Evolutionary conservation across 2,888 invertebrate species (phyloP).

Genomic region (Orthonevra nobilis): DNA sequence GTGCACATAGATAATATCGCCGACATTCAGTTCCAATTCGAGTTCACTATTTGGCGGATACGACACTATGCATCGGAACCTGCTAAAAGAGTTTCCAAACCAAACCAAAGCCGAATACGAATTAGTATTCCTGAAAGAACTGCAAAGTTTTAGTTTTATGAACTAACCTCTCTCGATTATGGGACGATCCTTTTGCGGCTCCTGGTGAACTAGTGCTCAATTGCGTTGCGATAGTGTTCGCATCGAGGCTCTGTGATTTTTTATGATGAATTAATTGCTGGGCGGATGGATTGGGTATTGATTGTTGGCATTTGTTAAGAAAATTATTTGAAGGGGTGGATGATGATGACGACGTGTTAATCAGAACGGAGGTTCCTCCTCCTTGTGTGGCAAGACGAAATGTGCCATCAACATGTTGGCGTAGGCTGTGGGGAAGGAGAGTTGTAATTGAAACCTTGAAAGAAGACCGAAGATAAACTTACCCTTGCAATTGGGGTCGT

Average conservation of each 20-base stretch:
- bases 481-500: conserved; percentile 80
- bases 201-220: conserved; percentile 66
- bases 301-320: conserved; percentile 60
- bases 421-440: conserved; percentile 23
- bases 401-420: conserved; percentile 59
- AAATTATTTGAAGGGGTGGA: conserved; percentile 53
- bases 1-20: conserved; percentile 94
- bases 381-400: conserved; percentile 58
- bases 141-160: conserved; percentile 27
- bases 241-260: conserved; percentile 92
- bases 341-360: conserved; percentile 68
- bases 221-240: conserved; percentile 80
- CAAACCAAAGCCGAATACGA: conserved; percentile 23
- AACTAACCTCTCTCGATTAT: conserved; percentile 79
- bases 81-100: conserved; percentile 72
- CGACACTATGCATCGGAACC: conserved; percentile 95
- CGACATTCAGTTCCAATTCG: conserved; percentile 93
- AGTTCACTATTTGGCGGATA: conserved; percentile 97
- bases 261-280: conserved; percentile 82
- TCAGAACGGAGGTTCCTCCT: conserved; percentile 55
- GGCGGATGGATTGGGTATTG: conserved; percentile 29
- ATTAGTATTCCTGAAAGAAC: conserved; percentile 36
- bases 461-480: conserved; percentile 1
- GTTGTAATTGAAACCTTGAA: neutral
- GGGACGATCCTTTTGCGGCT: conserved; percentile 76